These are phyloP conservation scores for Nannoperca obscura DNA, from an alignment of 2,797 vertebrate species.

Conservation along the genomic window DNA sequence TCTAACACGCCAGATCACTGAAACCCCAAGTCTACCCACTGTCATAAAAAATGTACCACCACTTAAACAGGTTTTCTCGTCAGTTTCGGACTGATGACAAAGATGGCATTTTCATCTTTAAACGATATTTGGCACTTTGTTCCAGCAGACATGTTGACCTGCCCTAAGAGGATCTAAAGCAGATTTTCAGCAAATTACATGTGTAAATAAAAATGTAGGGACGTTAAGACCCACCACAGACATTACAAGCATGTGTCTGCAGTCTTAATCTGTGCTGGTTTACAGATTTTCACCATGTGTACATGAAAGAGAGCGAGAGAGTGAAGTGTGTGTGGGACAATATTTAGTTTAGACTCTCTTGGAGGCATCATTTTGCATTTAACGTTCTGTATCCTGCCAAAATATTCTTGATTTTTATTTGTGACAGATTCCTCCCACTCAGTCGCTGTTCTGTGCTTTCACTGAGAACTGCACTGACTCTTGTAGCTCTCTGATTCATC, in stretches of 20 bases:
- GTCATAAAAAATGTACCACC: slow-evolving; percentile 51
- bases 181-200: slow-evolving; percentile 25
- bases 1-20: not conserved
- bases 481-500: slow-evolving; percentile 17
- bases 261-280: slow-evolving; percentile 47
- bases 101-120: slow-evolving; percentile 58
- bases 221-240: slow-evolving; percentile 45
- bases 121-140: slow-evolving; percentile 41
- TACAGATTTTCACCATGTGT: slow-evolving; percentile 5
- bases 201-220: slow-evolving; percentile 50
- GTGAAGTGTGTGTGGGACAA: not conserved
- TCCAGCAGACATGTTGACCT: slow-evolving; percentile 32
- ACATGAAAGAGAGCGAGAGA: slow-evolving; percentile 7
- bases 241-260: slow-evolving; percentile 41
- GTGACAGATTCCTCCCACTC: slow-evolving; percentile 14
- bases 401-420: slow-evolving; percentile 24
- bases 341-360: slow-evolving; percentile 18
- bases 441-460: slow-evolving; percentile 10
- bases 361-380: slow-evolving; percentile 18
- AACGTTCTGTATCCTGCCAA: slow-evolving; percentile 4
- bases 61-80: slow-evolving; percentile 38
- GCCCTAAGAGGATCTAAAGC: slow-evolving; percentile 51
- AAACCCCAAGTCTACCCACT: slow-evolving; percentile 16
- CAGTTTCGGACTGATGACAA: slow-evolving; percentile 33
- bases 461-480: slow-evolving; percentile 1